Evolutionary conservation across 2,888 invertebrate genomes (phyloP), one percentile per base, ranked within the genome.

Genomic region (Tipula unca): DNA sequence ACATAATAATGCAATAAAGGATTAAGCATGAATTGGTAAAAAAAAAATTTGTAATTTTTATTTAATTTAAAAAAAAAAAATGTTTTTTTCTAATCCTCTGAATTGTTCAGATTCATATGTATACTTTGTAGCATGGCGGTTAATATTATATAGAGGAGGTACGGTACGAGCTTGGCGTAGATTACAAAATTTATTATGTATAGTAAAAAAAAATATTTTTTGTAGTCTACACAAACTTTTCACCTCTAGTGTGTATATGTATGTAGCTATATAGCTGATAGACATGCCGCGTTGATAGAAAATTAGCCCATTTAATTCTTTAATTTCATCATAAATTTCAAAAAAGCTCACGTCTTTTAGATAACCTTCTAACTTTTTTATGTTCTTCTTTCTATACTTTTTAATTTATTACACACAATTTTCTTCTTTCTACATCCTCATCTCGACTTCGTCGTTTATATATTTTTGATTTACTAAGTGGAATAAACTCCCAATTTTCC

Each of bases 221-320:
- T 54, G 10, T 17, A n/a, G n/a, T n/a, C 25, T 69, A 20, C 4
- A 54, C 69, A 69, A 69, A 69, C 48, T 69, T 69, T 69, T 13
- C 69, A 69, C 69, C 69, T 20, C 25, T 13, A 10, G 25, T 69
- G 25, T 2, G 6, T 32, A 32, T 2, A 32, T 32, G 1, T 2
- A 32, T 69, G 69, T 69, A 13, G 69, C 25, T 25, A 25, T 13
- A 6, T 69, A 25, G 25, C 25, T 69, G 69, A 20, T 69, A 69
- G 25, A 69, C 25, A 25, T 25, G 25, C 25, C 69, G 69, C 69
- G 69, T 69, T 69, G 69, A 69, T 69, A 69, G 25, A 69, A 69
- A 69, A 69, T 69, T 69, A 69, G 69, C 69, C 69, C 69, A 69
- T 69, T 69, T 69, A 69, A 69, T 69, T 69, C 69, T 69, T 69